Evolutionary conservation across 2,888 invertebrate genomes (phyloP).

Genomic region (Macropis europaea): DNA sequence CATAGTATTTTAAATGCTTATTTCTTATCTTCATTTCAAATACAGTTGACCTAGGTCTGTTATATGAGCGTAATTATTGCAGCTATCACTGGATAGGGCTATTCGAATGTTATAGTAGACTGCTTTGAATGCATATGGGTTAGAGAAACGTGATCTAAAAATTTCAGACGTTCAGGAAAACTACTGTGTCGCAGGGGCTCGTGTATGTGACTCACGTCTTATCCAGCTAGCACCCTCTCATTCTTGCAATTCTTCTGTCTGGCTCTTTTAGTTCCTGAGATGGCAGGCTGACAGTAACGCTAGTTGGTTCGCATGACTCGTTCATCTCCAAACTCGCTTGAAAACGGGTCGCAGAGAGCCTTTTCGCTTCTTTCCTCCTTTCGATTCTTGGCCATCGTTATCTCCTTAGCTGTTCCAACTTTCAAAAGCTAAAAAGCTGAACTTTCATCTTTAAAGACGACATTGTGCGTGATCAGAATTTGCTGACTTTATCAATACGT

Average conservation of each 20-base stretch:
- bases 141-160: neutral
- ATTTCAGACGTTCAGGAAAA: constrained; percentile 2
- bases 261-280: constrained; percentile 21
- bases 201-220: constrained; percentile 60
- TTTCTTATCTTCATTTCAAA: too few relatives aligned
- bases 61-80: too few relatives aligned
- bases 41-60: too few relatives aligned
- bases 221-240: constrained; percentile 37
- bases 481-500: constrained; percentile 40
- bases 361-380: constrained; percentile 36
- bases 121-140: too few relatives aligned
- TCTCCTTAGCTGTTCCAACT: constrained; percentile 24
- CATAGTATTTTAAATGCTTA: too few relatives aligned
- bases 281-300: constrained; percentile 29
- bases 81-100: too few relatives aligned
- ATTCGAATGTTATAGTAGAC: too few relatives aligned
- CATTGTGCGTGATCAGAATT: constrained; percentile 25
- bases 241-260: constrained; percentile 23
- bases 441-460: constrained; percentile 3
- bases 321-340: constrained; percentile 44
- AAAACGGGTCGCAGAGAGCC: constrained; percentile 46
- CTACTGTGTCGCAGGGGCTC: constrained; percentile 7
- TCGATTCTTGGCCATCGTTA: constrained; percentile 14
- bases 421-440: constrained; percentile 20
- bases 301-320: constrained; percentile 36